Conservation (phyloP, 30 jellyfish, hydroid and myxozoan genomes). For the Clytia hemisphaerica region DNA sequence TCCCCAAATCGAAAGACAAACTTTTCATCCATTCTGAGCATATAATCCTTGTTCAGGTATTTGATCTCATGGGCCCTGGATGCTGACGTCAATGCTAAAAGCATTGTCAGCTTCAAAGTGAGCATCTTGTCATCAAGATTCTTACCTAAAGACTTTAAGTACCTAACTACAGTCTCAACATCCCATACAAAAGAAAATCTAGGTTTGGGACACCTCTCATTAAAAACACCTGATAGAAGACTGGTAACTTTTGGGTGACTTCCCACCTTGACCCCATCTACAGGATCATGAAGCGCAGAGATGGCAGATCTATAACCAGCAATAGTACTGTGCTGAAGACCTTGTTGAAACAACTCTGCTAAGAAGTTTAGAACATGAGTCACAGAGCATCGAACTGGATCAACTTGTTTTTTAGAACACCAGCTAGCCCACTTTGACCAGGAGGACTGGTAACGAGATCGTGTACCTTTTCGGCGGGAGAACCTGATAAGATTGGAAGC, state of each 20-base stretch:
- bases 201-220: slow-evolving; percentile 29
- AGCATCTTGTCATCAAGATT: slow-evolving; percentile 1
- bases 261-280: slow-evolving; percentile 12
- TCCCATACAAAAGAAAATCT: slow-evolving; percentile 11
- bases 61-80: slow-evolving; percentile 15
- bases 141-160: background rate
- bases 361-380: slow-evolving; percentile 5
- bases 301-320: slow-evolving; percentile 27
- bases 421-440: slow-evolving; percentile 31
- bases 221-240: slow-evolving; percentile 21
- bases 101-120: slow-evolving; percentile 1
- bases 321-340: background rate
- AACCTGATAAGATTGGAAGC: slow-evolving; percentile 28
- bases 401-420: slow-evolving; percentile 30
- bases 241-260: slow-evolving; percentile 12
- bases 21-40: background rate
- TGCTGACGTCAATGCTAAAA: slow-evolving; percentile 6
- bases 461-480: slow-evolving; percentile 14
- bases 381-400: slow-evolving; percentile 21
- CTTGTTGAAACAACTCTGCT: slow-evolving; percentile 13
- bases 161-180: slow-evolving; percentile 15
- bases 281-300: slow-evolving; percentile 1
- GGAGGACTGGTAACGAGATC: slow-evolving; percentile 26
- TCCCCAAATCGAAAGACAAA: background rate
- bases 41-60: background rate